Conservation (phyloP, 2,797 vertebrate species). For the Knipowitschia caucasica region DNA sequence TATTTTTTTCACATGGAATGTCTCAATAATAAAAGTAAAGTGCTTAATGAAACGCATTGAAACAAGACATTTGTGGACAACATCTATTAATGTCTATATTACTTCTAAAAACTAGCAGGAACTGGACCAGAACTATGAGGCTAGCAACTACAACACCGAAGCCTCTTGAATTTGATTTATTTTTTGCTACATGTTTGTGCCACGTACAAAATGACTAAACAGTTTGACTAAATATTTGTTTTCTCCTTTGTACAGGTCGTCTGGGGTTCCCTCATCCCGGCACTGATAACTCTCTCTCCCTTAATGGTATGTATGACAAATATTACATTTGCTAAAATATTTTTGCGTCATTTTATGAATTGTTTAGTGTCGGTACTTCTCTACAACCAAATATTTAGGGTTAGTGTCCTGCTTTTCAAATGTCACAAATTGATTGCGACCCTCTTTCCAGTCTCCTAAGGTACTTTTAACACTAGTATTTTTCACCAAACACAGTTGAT, state of each 20-base stretch:
- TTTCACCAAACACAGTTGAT: slow-evolving; percentile 2
- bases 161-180: no score
- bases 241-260: slow-evolving; percentile 76
- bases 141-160: no score
- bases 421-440: slow-evolving; percentile 8
- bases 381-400: background rate
- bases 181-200: background rate
- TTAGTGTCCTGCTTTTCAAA: slow-evolving; percentile 3
- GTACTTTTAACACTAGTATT: slow-evolving; percentile 6
- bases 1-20: no score
- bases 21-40: no score
- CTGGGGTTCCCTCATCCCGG: slow-evolving; percentile 85
- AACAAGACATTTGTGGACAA: no score
- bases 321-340: background rate
- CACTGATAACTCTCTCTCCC: slow-evolving; percentile 84
- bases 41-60: no score
- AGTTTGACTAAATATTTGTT: slow-evolving; percentile 28
- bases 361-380: background rate
- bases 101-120: no score
- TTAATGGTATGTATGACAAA: slow-evolving; percentile 80
- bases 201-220: no score
- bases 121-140: no score
- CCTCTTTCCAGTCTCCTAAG: background rate
- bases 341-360: slow-evolving; percentile 9
- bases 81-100: no score